Evolutionary conservation across 2,888 invertebrate genomes (phyloP), one percentile per base, ranked within the genome.

Genomic region (Epsilonema sp.): DNA sequence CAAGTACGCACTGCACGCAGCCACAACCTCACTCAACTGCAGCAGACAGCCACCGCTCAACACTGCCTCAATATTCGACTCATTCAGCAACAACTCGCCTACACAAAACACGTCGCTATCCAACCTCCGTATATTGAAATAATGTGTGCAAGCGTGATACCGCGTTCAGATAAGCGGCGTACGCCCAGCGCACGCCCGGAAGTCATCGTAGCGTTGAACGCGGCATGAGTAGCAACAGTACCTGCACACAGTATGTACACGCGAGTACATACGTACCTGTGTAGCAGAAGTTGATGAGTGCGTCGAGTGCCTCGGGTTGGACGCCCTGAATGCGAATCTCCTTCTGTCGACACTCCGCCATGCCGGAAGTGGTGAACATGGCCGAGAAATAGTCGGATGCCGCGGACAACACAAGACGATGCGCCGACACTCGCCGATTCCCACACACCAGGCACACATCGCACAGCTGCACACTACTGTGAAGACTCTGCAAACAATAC

Each of bases 321-420:
- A 90, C 79, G 60, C 80, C 78, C 54, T 80, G 79, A 56, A 90
- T 71, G 49, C 79, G 80, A 36, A 90, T 78, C 71, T 86, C 85
- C 52, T 77, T 75, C 66, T 83, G 78, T 52, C 76, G 77, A 4
- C 84, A 76, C 70, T 90, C 89, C 54, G 79, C 73, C 52, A 90
- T 70, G 48, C 81, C 79, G 48, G 80, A 82, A n/a, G n/a, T n/a
- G 24, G 84, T 87, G 65, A 90, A 90, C 89, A 90, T 90, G 39
- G 85, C 86, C 40, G 82, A 79, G 71, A 90, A 90, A 67, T 90
- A 90, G 67, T 86, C 85, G 57, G 86, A 86, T 49, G 83, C 82
- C 39, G 87, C 84, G 57, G 84, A 81, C 53, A 90, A 73, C 45
- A 90, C 82, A 54, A 90, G 71, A 61, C 85, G 79, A 70, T 85